A percentile compares a stretch with the other conserved stretches of the same genome.
Conservation (phyloP, 2,113 vertebrate species). For the Ictidomys tridecemlineatus region DNA sequence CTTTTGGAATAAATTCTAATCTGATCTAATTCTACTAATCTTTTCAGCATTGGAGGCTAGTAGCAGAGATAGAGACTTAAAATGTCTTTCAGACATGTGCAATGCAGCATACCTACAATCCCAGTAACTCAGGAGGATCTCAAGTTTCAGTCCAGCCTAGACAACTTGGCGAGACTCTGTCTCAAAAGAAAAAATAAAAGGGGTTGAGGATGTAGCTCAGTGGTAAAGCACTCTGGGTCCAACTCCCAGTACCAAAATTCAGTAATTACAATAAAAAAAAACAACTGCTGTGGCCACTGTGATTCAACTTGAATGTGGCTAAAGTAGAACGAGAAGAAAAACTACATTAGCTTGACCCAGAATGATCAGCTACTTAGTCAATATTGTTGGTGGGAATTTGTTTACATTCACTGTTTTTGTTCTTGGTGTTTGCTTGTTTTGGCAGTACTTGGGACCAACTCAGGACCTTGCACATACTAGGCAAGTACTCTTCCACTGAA, state of each 20-base stretch:
- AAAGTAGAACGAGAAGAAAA: not conserved
- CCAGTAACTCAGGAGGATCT: not conserved
- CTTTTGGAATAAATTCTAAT: conserved; percentile 2
- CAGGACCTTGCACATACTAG: too few species aligned
- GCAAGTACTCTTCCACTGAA: too few species aligned
- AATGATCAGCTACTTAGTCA: not conserved
- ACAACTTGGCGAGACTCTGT: too few species aligned
- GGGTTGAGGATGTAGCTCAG: not conserved
- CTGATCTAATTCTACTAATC: not conserved
- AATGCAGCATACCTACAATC: too few species aligned
- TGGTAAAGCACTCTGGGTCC: not conserved
- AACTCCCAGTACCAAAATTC: not conserved
- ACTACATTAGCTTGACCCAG: not conserved
- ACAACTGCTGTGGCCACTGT: not conserved
- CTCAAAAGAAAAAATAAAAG: too few species aligned
- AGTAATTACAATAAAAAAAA: too few species aligned
- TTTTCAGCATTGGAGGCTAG: not conserved
- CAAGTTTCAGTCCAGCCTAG: not conserved
- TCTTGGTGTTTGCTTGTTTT: not conserved
- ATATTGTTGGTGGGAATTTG: not conserved
- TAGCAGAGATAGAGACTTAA: not conserved
- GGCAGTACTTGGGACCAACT: too few species aligned
- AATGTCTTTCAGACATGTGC: not conserved
- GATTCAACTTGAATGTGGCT: not conserved
- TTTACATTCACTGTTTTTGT: not conserved